These are phyloP conservation scores for Nasonia giraulti DNA, from an alignment of 1,140 invertebrate genomes.

Conservation along the genomic window DNA sequence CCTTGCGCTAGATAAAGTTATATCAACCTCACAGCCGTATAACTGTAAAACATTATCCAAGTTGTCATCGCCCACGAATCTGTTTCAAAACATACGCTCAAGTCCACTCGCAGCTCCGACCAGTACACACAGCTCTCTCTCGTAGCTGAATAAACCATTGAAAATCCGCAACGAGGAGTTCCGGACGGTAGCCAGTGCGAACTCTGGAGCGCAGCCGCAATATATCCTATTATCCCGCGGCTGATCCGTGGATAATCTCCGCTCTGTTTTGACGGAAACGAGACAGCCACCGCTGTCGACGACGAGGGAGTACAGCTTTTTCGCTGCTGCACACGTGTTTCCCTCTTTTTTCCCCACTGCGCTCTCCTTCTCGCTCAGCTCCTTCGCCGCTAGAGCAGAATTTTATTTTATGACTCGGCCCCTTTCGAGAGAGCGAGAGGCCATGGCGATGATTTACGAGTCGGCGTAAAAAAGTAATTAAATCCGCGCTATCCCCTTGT, in stretches of 20 bases:
- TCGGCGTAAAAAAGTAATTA: constrained; percentile 72
- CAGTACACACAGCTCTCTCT: too few relatives aligned
- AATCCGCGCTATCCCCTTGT: constrained; percentile 52
- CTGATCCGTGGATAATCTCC: constrained; percentile 64
- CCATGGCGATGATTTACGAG: constrained; percentile 69
- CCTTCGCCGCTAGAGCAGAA: neutral
- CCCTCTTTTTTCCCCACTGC: neutral
- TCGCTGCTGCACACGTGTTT: constrained; percentile 27
- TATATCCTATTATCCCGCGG: constrained; percentile 55
- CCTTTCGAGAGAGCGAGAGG: constrained; percentile 37
- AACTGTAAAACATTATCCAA: neutral
- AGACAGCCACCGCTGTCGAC: neutral
- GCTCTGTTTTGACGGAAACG: constrained; percentile 66
- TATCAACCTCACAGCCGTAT: too few relatives aligned
- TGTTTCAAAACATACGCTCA: neutral
- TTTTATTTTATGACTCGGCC: constrained; percentile 67
- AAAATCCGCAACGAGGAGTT: neutral
- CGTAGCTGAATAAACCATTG: too few relatives aligned
- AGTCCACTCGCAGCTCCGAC: neutral
- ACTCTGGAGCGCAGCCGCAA: constrained; percentile 28
- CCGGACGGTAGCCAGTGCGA: neutral
- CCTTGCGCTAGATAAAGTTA: too few relatives aligned
- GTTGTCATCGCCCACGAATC: neutral
- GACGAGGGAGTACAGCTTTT: neutral
- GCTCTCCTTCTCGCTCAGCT: neutral